Evolutionary conservation across 2,113 vertebrate species (phyloP).

Genomic region (Apus apus): DNA sequence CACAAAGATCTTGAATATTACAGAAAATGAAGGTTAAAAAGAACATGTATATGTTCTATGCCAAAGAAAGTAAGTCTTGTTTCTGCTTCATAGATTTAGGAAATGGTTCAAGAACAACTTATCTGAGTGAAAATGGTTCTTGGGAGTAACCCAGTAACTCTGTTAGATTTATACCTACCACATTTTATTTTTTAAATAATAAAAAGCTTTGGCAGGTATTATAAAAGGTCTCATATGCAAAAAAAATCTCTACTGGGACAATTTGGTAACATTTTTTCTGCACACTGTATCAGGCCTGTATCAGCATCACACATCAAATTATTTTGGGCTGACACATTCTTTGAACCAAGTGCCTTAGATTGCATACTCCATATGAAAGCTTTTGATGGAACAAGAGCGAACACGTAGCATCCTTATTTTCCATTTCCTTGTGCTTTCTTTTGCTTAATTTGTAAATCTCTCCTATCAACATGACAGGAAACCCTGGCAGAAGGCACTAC

Average conservation of each 20-base stretch:
- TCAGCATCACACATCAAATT: background rate
- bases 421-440: background rate
- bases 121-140: background rate
- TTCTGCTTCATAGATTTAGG: background rate
- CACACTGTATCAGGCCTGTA: background rate
- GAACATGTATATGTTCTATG: background rate
- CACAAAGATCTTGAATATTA: background rate
- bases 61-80: conserved; percentile 19
- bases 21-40: background rate
- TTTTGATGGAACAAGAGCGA: background rate
- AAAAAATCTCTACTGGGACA: background rate
- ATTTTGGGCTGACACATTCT: background rate
- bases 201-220: background rate
- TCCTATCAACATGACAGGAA: background rate
- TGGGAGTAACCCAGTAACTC: background rate
- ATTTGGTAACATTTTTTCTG: background rate
- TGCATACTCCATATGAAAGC: background rate
- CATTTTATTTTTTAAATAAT: background rate
- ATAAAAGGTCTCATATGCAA: background rate
- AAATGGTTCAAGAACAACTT: conserved; percentile 14
- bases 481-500: background rate
- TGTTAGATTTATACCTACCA: background rate
- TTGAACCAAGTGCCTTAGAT: background rate
- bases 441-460: background rate
- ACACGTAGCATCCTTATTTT: background rate